A percentile compares a stretch with the other conserved stretches of the same genome.
phyloP scores from a whole-genome alignment of 2,113 vertebrate species.

The Chionomys nivalis region DNA sequence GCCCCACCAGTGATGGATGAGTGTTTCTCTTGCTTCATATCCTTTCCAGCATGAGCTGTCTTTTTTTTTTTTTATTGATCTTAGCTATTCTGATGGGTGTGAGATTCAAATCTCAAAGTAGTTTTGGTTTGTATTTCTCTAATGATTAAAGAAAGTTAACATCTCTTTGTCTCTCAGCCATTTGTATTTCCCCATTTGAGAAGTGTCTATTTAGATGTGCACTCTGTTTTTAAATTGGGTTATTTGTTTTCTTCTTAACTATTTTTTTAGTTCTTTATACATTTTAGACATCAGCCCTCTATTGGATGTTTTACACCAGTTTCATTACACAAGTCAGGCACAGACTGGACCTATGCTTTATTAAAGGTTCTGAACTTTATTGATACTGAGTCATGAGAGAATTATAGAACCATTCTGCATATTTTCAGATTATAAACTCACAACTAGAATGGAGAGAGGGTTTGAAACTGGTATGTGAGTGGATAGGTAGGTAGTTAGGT shows the following conservation, averaged over 20 bases:
- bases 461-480: not conserved
- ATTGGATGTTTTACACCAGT: not conserved
- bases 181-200: not conserved
- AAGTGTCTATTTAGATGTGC: not conserved
- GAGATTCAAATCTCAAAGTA: not conserved
- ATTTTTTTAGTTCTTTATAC: not conserved
- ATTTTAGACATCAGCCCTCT: not conserved
- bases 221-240: not conserved
- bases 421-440: conserved; percentile 5
- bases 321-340: not conserved
- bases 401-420: not conserved
- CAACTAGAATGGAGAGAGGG: not conserved
- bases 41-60: not conserved
- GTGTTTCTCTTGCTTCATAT: not conserved
- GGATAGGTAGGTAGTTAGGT: not conserved
- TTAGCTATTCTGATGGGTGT: not conserved
- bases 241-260: not conserved
- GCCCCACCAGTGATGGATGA: not conserved
- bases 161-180: not conserved
- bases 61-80: not conserved
- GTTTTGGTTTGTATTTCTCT: not conserved
- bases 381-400: not conserved
- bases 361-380: not conserved
- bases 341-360: not conserved
- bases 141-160: not conserved